A percentile compares a stretch with the other conserved stretches of the same genome.
phyloP scores from a whole-genome alignment of 1,140 invertebrate genomes.

The Achatina immaculata region DNA sequence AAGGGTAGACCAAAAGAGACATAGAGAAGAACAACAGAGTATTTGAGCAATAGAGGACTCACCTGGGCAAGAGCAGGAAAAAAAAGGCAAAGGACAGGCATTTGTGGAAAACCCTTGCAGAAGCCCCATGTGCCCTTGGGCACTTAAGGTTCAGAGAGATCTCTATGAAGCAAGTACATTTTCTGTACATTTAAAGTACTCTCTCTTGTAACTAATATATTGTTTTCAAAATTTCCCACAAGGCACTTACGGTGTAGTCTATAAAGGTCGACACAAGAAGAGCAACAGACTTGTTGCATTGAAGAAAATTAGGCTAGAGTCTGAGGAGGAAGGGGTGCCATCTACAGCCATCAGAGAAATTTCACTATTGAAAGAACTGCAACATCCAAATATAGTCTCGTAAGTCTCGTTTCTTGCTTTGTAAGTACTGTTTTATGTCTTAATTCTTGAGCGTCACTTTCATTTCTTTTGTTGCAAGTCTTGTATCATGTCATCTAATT shows the following conservation, averaged over 20 bases:
- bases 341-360: constrained; percentile 96
- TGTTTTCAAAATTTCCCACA: neutral
- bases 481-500: neutral
- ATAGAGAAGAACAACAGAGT: no score
- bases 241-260: constrained; percentile 97
- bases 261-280: constrained; percentile 89
- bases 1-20: no score
- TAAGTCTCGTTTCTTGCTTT: constrained; percentile 44
- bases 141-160: no score
- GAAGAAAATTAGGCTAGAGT: constrained; percentile 95
- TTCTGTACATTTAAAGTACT: no score
- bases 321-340: constrained; percentile 94
- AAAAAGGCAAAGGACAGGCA: no score
- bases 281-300: constrained; percentile 91
- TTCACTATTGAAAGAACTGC: constrained; percentile 87
- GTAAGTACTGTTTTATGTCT: neutral
- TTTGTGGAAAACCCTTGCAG: no score
- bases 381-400: constrained; percentile 90
- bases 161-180: no score
- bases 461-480: neutral
- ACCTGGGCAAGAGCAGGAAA: no score
- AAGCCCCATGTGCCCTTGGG: no score
- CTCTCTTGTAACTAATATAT: neutral
- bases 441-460: neutral
- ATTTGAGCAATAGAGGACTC: no score